A percentile compares a stretch with the other conserved stretches of the same genome.
These are phyloP conservation scores for Ameiurus melas DNA, from an alignment of 2,113 vertebrate species.

Conservation along the genomic window DNA sequence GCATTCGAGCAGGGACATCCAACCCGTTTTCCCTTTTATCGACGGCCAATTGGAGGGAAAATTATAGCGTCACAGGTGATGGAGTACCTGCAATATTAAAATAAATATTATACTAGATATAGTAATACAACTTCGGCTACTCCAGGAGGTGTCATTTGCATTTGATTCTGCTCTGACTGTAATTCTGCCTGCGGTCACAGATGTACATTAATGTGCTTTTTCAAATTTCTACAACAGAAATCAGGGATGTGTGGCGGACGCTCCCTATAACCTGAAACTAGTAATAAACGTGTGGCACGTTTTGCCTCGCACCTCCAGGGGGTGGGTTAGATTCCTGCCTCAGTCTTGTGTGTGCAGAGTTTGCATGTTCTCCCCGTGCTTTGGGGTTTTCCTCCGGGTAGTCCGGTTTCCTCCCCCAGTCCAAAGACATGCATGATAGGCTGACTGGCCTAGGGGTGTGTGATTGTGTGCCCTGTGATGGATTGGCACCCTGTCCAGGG, in stretches of 20 bases:
- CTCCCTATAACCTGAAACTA: not conserved
- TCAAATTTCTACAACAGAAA: not conserved
- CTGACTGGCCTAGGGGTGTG: too few relatives aligned
- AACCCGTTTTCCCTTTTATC: not conserved
- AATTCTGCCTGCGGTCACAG: not conserved
- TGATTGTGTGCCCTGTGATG: too few relatives aligned
- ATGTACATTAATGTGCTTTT: not conserved
- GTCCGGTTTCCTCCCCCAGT: too few relatives aligned
- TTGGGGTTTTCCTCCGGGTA: too few relatives aligned
- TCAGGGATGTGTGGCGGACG: not conserved
- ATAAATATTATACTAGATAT: not conserved
- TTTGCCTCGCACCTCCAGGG: too few relatives aligned
- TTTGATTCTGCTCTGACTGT: not conserved
- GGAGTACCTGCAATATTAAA: not conserved
- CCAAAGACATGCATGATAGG: too few relatives aligned
- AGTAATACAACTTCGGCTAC: not conserved
- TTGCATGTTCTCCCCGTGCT: too few relatives aligned
- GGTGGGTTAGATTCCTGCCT: too few relatives aligned
- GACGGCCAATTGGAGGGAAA: not conserved
- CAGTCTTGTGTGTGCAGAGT: too few relatives aligned
- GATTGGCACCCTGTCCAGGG: too few relatives aligned
- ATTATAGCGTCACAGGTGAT: constrained; percentile 5
- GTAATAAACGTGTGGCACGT: not conserved
- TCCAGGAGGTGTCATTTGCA: not conserved
- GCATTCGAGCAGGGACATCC: not conserved